Evolutionary conservation across 2,797 vertebrate species (phyloP).

Genomic region (Etheostoma nigrum): DNA sequence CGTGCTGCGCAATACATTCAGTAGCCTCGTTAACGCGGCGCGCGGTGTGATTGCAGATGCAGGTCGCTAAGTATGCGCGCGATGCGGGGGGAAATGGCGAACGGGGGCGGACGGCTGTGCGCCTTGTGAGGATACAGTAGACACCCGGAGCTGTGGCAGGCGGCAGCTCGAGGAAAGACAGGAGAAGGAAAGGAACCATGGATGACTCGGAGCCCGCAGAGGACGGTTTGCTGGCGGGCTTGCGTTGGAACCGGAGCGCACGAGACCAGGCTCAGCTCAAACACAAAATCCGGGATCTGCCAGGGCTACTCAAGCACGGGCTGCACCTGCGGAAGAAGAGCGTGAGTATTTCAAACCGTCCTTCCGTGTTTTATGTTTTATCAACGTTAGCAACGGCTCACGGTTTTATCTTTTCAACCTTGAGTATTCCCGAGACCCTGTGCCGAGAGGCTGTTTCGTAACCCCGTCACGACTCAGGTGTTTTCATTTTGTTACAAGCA

Average conservation of each 20-base stretch:
- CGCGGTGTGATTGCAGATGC: constrained; percentile 76
- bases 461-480: constrained; percentile 82
- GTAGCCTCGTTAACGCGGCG: constrained; percentile 56
- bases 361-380: constrained; percentile 47
- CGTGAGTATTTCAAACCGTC: constrained; percentile 78
- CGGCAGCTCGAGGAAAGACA: constrained; percentile 50
- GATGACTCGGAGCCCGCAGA: constrained; percentile 87
- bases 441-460: constrained; percentile 53
- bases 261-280: constrained; percentile 87
- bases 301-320: constrained; percentile 87
- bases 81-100: constrained; percentile 72
- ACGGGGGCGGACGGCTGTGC: constrained; percentile 55
- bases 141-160: constrained; percentile 47
- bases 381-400: not conserved
- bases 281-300: constrained; percentile 88
- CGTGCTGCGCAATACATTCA: constrained; percentile 77
- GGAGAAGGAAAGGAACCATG: constrained; percentile 68
- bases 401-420: constrained; percentile 2
- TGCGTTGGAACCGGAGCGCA: constrained; percentile 87
- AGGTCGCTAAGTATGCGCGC: constrained; percentile 64
- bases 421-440: constrained; percentile 1
- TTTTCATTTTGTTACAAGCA: constrained; percentile 61
- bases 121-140: constrained; percentile 65
- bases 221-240: constrained; percentile 85
- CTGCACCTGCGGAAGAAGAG: constrained; percentile 89